phyloP scores from a whole-genome alignment of 2,797 vertebrate species.

The Malurus leucopterus region DNA sequence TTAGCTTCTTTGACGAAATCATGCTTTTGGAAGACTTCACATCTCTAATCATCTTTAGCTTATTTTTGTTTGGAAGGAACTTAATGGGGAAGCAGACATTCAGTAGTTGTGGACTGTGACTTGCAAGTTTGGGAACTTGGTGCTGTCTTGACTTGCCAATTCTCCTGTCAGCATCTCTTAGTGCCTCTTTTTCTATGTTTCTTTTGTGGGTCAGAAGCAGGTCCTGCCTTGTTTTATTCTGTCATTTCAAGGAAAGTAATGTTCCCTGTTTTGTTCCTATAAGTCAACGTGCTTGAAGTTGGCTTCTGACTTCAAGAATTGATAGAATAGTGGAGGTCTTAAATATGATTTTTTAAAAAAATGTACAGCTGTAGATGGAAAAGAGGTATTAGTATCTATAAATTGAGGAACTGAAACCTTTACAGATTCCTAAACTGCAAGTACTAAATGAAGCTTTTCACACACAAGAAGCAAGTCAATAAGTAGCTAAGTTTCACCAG shows the following conservation, averaged over 20 bases:
- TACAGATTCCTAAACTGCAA: neutral
- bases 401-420: neutral
- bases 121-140: neutral
- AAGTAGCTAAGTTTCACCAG: neutral
- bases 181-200: neutral
- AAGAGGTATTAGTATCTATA: neutral
- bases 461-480: neutral
- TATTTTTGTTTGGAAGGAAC: neutral
- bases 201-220: neutral
- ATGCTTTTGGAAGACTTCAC: neutral
- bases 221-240: neutral
- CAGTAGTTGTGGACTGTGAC: neutral
- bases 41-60: neutral
- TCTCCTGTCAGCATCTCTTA: neutral
- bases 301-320: neutral
- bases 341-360: neutral
- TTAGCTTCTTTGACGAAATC: neutral
- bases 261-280: neutral
- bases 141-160: neutral
- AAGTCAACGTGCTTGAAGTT: neutral
- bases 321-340: neutral
- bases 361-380: neutral
- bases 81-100: neutral
- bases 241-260: neutral
- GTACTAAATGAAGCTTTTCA: neutral